phyloP scores from a whole-genome alignment of 2,888 invertebrate genomes.

The Actias luna region DNA sequence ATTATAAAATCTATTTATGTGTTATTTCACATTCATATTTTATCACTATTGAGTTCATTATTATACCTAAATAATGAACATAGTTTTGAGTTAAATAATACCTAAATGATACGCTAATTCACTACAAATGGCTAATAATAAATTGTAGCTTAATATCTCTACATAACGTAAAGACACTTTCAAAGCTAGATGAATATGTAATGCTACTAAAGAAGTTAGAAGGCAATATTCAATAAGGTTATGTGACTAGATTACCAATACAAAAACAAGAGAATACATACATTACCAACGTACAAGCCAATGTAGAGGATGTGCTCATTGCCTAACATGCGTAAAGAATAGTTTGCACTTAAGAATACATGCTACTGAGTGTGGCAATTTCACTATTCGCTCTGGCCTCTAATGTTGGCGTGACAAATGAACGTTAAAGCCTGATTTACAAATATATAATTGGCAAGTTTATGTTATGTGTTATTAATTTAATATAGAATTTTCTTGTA shows the following conservation, averaged over 20 bases:
- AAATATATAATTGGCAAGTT: not conserved
- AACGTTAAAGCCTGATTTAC: slow-evolving; percentile 1
- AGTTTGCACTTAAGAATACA: slow-evolving; percentile 24
- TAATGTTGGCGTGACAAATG: slow-evolving; percentile 15
- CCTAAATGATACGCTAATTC: not conserved
- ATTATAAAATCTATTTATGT: too few relatives aligned
- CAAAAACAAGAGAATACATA: not conserved
- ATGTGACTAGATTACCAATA: not conserved
- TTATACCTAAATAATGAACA: not conserved
- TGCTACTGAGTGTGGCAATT: slow-evolving; percentile 21
- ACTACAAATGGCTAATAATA: not conserved
- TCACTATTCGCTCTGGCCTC: slow-evolving; percentile 27
- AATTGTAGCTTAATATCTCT: not conserved
- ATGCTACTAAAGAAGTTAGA: not conserved
- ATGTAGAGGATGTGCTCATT: slow-evolving; percentile 22
- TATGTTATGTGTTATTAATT: not conserved
- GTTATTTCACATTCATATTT: not conserved
- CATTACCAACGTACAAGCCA: not conserved
- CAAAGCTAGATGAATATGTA: not conserved
- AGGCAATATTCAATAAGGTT: not conserved
- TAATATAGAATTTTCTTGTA: not conserved
- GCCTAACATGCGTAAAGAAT: slow-evolving; percentile 23
- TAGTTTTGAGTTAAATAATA: not conserved
- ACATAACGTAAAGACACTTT: not conserved
- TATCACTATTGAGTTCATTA: not conserved